Conservation (phyloP, 2,113 vertebrate genomes). For the Mobula hypostoma region DNA sequence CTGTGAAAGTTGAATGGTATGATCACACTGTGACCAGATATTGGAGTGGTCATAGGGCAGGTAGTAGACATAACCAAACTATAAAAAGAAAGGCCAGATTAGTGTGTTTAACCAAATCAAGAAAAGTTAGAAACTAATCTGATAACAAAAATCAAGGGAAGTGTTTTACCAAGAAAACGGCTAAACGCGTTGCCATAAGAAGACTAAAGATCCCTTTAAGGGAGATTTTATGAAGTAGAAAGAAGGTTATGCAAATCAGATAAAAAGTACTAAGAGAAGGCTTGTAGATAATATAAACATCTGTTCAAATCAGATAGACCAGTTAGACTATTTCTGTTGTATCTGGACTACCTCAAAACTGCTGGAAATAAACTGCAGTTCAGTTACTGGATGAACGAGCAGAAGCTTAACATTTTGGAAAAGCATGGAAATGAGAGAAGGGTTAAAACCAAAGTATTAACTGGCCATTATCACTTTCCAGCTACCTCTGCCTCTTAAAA, state of each 20-base stretch:
- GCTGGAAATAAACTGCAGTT: not conserved
- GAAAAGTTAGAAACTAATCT: not conserved
- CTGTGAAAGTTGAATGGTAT: not conserved
- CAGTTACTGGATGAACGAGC: not conserved
- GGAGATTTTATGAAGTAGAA: not conserved
- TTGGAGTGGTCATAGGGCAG: not conserved
- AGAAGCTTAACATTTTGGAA: not conserved
- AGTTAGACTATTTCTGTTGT: not conserved
- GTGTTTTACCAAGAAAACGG: not conserved
- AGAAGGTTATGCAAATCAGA: not conserved
- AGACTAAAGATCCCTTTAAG: not conserved
- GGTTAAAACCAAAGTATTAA: not conserved
- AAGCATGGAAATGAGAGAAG: not conserved
- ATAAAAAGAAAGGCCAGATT: not conserved
- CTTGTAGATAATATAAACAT: not conserved
- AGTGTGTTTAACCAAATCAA: not conserved
- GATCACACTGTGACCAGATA: not conserved
- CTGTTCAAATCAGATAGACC: not conserved
- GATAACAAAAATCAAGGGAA: not conserved
- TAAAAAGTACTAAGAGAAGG: not conserved
- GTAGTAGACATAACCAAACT: not conserved
- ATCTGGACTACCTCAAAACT: not conserved
- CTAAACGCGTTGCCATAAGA: not conserved
- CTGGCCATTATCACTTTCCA: not conserved
- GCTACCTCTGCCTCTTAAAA: not conserved